phyloP scores from a whole-genome alignment of 2,888 invertebrate genomes.

The Polyploca ridens region DNA sequence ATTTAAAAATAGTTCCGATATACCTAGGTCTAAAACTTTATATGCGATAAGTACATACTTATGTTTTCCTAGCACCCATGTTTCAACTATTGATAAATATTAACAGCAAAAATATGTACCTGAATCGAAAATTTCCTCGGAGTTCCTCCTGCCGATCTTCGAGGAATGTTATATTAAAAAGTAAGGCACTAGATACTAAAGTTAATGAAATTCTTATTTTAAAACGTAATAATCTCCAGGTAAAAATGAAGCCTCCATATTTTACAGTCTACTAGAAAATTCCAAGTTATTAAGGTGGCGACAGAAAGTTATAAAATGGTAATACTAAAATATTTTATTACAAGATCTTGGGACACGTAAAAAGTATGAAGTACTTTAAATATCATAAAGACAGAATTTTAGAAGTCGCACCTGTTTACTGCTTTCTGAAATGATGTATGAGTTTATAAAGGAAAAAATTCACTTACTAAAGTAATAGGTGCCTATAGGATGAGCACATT shows the following conservation, averaged over 20 bases:
- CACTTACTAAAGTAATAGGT: neutral
- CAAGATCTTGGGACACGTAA: neutral
- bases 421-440: neutral
- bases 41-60: too few relatives aligned
- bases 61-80: too few relatives aligned
- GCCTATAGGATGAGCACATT: neutral
- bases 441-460: neutral
- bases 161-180: neutral
- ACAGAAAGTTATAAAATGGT: conserved; percentile 7
- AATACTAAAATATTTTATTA: conserved; percentile 7
- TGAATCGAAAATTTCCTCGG: neutral
- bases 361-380: neutral
- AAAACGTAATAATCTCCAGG: neutral
- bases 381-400: neutral
- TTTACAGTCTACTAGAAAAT: neutral
- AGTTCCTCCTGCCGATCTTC: too few relatives aligned
- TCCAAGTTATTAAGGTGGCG: conserved; percentile 4
- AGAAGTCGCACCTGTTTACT: neutral
- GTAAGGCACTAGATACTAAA: neutral
- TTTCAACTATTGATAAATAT: too few relatives aligned
- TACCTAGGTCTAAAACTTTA: too few relatives aligned
- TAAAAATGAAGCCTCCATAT: neutral
- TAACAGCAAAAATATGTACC: too few relatives aligned
- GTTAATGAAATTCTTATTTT: neutral
- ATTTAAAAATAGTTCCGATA: too few relatives aligned